Evolutionary conservation across 2,113 vertebrate genomes (phyloP).

Genomic region (Epinephelus cyanopodus): DNA sequence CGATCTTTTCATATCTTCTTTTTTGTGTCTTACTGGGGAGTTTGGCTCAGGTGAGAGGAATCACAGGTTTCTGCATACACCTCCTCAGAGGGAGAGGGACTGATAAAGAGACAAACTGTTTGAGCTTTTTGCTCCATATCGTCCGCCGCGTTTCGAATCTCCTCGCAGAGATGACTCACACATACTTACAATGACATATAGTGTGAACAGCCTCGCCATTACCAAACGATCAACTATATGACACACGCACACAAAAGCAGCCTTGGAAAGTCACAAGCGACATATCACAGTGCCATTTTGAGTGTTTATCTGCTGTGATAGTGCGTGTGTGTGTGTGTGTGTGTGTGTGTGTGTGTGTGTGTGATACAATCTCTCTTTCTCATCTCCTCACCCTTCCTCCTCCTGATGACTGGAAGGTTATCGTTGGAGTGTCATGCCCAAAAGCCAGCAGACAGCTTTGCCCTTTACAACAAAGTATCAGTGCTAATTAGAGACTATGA

Average conservation of each 20-base stretch:
- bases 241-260: slow-evolving; percentile 5
- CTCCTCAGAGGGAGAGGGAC: neutral
- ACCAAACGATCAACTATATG: slow-evolving; percentile 11
- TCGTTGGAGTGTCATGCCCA: slow-evolving; percentile 58
- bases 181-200: slow-evolving; percentile 1
- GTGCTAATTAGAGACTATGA: slow-evolving; percentile 75
- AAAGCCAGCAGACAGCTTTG: slow-evolving; percentile 74
- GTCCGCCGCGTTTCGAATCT: neutral
- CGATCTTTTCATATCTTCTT: slow-evolving; percentile 47
- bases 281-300: slow-evolving; percentile 2
- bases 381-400: slow-evolving; percentile 3
- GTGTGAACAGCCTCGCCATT: slow-evolving; percentile 22
- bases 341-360: slow-evolving; percentile 2
- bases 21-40: slow-evolving; percentile 33
- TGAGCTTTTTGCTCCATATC: slow-evolving; percentile 1
- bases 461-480: slow-evolving; percentile 69
- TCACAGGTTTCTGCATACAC: neutral
- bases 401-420: slow-evolving; percentile 61
- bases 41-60: slow-evolving; percentile 24
- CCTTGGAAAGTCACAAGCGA: neutral
- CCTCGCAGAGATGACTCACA: slow-evolving; percentile 22
- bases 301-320: neutral
- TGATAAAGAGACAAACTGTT: neutral
- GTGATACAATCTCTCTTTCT: slow-evolving; percentile 15
- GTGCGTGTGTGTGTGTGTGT: slow-evolving; percentile 4